Percentiles rank a stretch among this genome's conserved stretches.
phyloP scores from a whole-genome alignment of 2,113 vertebrate species.

The Spheniscus mendiculus region DNA sequence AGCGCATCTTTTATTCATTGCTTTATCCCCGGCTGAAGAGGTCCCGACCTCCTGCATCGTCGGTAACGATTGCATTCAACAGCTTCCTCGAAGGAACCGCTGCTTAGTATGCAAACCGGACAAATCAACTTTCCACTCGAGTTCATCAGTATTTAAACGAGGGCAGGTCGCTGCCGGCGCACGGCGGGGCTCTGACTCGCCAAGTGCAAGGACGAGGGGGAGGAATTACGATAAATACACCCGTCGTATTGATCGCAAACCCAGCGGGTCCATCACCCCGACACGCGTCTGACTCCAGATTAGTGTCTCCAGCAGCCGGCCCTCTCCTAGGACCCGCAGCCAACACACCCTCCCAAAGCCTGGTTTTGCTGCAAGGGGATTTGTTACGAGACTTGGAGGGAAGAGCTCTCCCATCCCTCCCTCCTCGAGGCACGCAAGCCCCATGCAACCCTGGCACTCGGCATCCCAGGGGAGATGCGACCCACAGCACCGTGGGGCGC shows the following conservation, averaged over 20 bases:
- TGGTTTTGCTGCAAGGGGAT: not conserved
- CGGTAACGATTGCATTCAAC: not conserved
- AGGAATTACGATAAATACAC: not conserved
- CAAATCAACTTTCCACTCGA: not conserved
- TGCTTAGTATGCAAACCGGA: not conserved
- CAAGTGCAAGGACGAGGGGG: not conserved
- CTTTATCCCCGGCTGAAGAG: not conserved
- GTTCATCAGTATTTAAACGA: not conserved
- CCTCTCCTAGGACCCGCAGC: not conserved
- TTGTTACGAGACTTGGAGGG: not conserved
- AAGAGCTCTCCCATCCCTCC: not conserved
- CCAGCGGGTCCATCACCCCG: not conserved
- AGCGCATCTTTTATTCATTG: not conserved
- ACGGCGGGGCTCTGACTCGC: accelerated
- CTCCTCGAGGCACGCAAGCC: not conserved
- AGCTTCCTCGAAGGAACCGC: not conserved
- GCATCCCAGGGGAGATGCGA: not conserved
- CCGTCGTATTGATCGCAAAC: accelerated
- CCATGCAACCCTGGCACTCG: accelerated
- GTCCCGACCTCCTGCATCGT: not conserved
- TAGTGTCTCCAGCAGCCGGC: not conserved
- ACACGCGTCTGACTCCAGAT: not conserved
- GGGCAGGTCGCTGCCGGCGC: not conserved
- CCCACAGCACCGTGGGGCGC: not conserved
- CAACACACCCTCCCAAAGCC: not conserved